Percentiles rank a stretch among this genome's conserved stretches.
phyloP scores from a whole-genome alignment of 2,888 invertebrate species.

The Scelioninae gen. 1 region DNA sequence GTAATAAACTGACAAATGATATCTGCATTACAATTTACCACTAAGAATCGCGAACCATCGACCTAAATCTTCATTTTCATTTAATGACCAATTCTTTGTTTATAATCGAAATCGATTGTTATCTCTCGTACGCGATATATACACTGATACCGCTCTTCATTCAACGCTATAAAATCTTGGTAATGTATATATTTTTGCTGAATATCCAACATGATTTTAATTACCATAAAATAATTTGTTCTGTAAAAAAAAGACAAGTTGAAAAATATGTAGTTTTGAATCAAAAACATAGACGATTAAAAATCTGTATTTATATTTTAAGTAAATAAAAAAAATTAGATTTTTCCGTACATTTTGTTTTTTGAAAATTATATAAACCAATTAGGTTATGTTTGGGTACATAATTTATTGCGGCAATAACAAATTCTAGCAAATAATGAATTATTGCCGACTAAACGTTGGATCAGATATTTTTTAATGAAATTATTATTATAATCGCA shows the following conservation, averaged over 20 bases:
- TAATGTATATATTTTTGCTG: conserved; percentile 21
- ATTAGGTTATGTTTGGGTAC: no score
- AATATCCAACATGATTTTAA: neutral
- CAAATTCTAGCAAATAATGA: no score
- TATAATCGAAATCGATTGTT: conserved; percentile 56
- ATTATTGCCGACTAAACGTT: no score
- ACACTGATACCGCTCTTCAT: conserved; percentile 31
- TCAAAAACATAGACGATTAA: no score
- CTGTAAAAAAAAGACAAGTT: no score
- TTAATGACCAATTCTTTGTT: conserved; percentile 47
- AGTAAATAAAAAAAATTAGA: neutral
- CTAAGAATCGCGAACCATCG: conserved; percentile 34
- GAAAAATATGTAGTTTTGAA: no score
- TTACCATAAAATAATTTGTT: no score
- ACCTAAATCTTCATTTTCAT: conserved; percentile 47
- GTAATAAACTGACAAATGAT: conserved; percentile 56
- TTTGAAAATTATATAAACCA: neutral
- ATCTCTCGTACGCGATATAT: conserved; percentile 24
- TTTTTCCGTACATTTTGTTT: neutral
- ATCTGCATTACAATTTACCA: conserved; percentile 44
- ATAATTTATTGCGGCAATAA: no score
- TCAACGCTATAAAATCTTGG: conserved; percentile 28
- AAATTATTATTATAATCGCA: conserved; percentile 33
- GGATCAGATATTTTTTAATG: conserved; percentile 23
- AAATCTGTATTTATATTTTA: neutral